Base-by-base conservation (phyloP, 64 coral and sea anemone genomes). In the Orbicella faveolata region DNA sequence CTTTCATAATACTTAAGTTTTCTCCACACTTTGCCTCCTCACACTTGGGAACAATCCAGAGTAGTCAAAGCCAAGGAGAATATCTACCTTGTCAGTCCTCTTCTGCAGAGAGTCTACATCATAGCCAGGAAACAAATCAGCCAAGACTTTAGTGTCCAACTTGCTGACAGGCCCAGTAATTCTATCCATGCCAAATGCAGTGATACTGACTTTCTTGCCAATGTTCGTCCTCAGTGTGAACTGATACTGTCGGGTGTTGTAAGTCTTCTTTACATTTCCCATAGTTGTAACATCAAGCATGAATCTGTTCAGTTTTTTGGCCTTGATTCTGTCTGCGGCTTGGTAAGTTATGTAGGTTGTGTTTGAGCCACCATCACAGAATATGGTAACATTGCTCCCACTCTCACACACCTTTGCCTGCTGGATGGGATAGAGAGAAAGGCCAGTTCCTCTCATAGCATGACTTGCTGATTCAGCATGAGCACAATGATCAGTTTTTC, bases 241-340 rank as follows among this genome's bases (percentile, higher is more conserved):
- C 83, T 75, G 53, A 87, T 90, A 94, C 48, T 87, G 76, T 52
- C 48, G 20, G 15, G 83, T 94, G 63, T 90, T 66, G 76, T 94
- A 90, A 1, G 88, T 87, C 21, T 79, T 90, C 26, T 94, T 52
- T 2, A 87, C 68, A 41, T 90, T 94, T 16, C 93, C 88, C 88
- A 94, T 94, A 18, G 88, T 94, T 0, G 88, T 94, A 1, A 94
- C 93, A 34, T 94, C 93, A 7, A 94, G 78, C 2, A 66, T 76
- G 53, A 75, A 74, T 34, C 17, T 87, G 20, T 83, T 85, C 75
- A 81, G 30, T 23, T 63, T 86, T 52, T 81, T 90, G 0, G 93
- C 93, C 37, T 79, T 87, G 35, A 94, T 94, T 76, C 76, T 94
- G 0, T 94, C 82, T 10, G 93, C 88, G 3, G 88, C 93, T 34